A percentile compares a stretch with the other conserved stretches of the same genome.
Conservation (phyloP, 2,113 vertebrate genomes). For the Copsychus sechellarum region DNA sequence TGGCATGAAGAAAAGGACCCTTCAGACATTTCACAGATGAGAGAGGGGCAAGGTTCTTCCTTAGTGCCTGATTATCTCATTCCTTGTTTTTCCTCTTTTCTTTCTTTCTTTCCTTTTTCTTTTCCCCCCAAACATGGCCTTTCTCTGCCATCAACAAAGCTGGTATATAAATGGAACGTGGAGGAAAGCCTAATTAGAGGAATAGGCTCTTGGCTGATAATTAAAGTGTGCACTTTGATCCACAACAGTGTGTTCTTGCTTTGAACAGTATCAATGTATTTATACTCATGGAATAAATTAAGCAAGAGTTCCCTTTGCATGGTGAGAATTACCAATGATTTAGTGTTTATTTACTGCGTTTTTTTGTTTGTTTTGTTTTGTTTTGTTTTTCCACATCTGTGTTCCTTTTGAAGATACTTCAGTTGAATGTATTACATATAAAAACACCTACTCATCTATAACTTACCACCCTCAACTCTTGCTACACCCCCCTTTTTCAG, state of each 20-base stretch:
- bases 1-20: background rate
- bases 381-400: background rate
- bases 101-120: too few relatives aligned
- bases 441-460: background rate
- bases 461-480: background rate
- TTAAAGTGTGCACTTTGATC: background rate
- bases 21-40: background rate
- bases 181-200: background rate
- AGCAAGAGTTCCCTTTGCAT: background rate
- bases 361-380: background rate
- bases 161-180: background rate
- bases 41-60: background rate
- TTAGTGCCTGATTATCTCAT: background rate
- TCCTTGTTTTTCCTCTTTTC: background rate
- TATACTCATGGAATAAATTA: background rate
- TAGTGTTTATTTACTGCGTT: background rate
- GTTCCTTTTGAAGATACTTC: background rate
- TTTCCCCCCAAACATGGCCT: accelerated
- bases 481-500: background rate
- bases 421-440: background rate
- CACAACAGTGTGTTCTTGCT: background rate
- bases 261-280: background rate
- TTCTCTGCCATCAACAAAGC: background rate
- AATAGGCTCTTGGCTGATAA: background rate
- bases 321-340: background rate